Percentiles rank a stretch among this genome's conserved stretches.
These are phyloP conservation scores for Chondrilla cf. caribensis DNA, from an alignment of 37 sponge, comb jelly and placozoan species.

Conservation along the genomic window DNA sequence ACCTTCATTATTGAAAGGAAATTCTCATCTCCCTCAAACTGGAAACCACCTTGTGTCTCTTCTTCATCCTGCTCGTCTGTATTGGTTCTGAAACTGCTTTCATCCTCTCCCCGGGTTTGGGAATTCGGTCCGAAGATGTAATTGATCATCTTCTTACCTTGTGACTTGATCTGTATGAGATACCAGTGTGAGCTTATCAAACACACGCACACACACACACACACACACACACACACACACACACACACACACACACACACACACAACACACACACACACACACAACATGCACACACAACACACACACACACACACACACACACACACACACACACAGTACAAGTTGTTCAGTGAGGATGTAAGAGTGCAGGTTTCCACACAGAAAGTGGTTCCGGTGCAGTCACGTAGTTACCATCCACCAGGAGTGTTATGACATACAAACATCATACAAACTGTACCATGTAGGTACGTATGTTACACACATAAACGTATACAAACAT, in stretches of 20 bases:
- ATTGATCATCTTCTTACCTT: no score
- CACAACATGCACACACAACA: slow-evolving; percentile 13
- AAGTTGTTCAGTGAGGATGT: background rate
- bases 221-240: slow-evolving; percentile 25
- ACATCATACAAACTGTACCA: background rate
- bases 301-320: slow-evolving; percentile 13
- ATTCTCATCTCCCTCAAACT: no score
- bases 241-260: slow-evolving; percentile 23
- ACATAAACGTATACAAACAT: background rate
- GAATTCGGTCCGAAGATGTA: no score
- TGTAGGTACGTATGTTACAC: background rate
- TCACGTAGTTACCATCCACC: no score
- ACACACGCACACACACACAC: background rate
- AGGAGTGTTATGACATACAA: background rate
- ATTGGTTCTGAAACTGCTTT: no score
- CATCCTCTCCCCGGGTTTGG: no score
- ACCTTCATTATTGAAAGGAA: no score
- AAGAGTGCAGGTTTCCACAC: background rate
- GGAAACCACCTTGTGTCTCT: no score
- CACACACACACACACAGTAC: slow-evolving; percentile 13
- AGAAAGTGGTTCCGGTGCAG: no score
- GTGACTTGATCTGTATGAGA: no score
- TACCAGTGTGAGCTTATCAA: no score
- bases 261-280: slow-evolving; percentile 8
- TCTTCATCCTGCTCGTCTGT: no score